Evolutionary conservation across 2,797 vertebrate genomes (phyloP), one percentile per base, ranked within the genome.

Genomic region (Graptemys geographica): DNA sequence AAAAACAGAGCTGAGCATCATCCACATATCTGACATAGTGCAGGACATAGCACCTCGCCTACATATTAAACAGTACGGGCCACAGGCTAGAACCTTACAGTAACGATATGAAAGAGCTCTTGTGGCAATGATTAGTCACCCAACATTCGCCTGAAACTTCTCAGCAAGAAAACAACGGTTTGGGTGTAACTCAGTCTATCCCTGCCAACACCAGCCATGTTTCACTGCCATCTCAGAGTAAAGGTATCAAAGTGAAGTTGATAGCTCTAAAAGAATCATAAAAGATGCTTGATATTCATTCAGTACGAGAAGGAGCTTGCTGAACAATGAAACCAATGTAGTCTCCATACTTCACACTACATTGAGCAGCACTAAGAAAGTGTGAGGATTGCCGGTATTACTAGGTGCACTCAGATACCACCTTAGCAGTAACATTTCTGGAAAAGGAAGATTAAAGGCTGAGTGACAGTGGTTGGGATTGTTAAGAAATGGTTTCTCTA

Each of bases 221-320:
- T 62, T 62, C 31, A 33, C 62, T 69, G 16, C 62, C 16, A n/a
- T 37, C n/a, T 69, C n/a, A 37, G 4, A 69, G 65, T 10, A 69
- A 37, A 69, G 62, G 62, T 19, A 9, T 69, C 33, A 76, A 25
- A 47, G 72, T 41, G 72, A 76, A 47, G 41, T 11, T 12, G 37
- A 74, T 41, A 74, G 5, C n/a, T 44, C 79, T 41, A 21, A 0
- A 0, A 79, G 53, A 49, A 37, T 5, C 52, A 12, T 0, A 23
- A 41, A 1, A 0, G 59, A 69, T 21, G 44, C 4, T 6, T 27
- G 18, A 19, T 11, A 47, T 82, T 52, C 85, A 83, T 27, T 80
- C 82, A 69, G 33, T 0, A 1, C 41, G 55, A 37, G 19, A 87
- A 69, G 76, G 21, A 79, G 21, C 2, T 0, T 37, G 4, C 21